Evolutionary conservation across 2,797 vertebrate genomes (phyloP).

Genomic region (Euphonia xanthogaster): DNA sequence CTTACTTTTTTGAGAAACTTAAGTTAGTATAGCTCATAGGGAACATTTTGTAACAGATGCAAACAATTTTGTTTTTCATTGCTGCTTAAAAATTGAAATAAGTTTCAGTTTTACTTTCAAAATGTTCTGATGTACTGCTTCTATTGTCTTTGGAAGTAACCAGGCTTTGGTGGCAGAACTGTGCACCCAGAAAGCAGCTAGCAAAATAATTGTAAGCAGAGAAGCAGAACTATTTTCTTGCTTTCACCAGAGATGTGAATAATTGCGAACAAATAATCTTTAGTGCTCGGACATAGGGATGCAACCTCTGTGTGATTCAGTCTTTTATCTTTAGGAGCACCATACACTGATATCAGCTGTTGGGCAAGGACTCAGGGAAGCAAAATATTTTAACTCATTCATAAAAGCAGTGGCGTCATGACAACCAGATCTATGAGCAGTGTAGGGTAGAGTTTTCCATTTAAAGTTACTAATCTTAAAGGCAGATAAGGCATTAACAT

Average conservation of each 20-base stretch:
- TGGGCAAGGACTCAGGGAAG: neutral
- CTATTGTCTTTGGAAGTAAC: neutral
- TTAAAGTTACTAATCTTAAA: neutral
- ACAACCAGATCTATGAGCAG: neutral
- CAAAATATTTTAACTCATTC: neutral
- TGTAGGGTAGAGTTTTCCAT: neutral
- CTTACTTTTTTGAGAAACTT: neutral
- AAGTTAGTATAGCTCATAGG: neutral
- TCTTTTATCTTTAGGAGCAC: rapidly evolving
- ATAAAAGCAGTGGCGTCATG: rapidly evolving
- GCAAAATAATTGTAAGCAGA: neutral
- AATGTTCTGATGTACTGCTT: neutral
- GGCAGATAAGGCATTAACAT: neutral
- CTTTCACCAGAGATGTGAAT: neutral
- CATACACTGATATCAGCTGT: rapidly evolving
- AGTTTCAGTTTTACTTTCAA: neutral
- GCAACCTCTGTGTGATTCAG: neutral
- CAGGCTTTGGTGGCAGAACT: neutral
- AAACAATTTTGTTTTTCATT: neutral
- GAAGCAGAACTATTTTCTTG: neutral
- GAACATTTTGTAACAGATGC: neutral
- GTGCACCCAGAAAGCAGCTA: neutral
- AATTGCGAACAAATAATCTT: neutral
- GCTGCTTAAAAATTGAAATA: neutral
- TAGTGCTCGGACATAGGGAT: neutral